A percentile compares a stretch with the other conserved stretches of the same genome.
Conservation (phyloP, 2,113 vertebrate species). For the Esox niger region DNA sequence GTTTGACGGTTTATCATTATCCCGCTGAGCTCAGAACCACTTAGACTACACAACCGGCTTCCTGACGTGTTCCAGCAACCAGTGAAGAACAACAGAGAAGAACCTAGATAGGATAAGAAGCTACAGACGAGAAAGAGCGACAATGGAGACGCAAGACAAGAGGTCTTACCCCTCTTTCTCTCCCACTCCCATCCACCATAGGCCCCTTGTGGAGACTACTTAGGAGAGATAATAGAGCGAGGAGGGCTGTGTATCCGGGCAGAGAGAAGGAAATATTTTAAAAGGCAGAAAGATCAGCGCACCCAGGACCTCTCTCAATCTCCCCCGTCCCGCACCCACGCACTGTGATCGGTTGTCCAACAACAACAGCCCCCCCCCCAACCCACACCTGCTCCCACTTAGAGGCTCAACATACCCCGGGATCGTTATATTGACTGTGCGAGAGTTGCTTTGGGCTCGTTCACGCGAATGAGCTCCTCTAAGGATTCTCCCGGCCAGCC, state of each 20-base stretch:
- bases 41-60: neutral
- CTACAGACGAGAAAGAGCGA: neutral
- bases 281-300: neutral
- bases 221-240: neutral
- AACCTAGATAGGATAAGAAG: neutral
- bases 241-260: neutral
- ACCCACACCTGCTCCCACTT: neutral
- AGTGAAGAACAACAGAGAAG: neutral
- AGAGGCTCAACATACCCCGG: neutral
- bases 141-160: neutral
- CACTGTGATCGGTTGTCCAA: neutral
- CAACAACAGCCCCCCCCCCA: neutral
- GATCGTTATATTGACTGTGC: neutral
- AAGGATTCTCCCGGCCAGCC: neutral
- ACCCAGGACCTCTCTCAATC: neutral
- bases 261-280: conserved; percentile 1
- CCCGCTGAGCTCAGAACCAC: neutral
- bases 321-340: neutral
- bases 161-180: too few relatives aligned
- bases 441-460: neutral
- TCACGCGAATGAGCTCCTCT: neutral
- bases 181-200: neutral
- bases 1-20: neutral
- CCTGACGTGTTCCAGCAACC: too few relatives aligned
- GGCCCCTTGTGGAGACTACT: neutral